Evolutionary conservation across 2,113 vertebrate genomes (phyloP), one percentile per base, ranked within the genome.

Genomic region (Cathartes aura): DNA sequence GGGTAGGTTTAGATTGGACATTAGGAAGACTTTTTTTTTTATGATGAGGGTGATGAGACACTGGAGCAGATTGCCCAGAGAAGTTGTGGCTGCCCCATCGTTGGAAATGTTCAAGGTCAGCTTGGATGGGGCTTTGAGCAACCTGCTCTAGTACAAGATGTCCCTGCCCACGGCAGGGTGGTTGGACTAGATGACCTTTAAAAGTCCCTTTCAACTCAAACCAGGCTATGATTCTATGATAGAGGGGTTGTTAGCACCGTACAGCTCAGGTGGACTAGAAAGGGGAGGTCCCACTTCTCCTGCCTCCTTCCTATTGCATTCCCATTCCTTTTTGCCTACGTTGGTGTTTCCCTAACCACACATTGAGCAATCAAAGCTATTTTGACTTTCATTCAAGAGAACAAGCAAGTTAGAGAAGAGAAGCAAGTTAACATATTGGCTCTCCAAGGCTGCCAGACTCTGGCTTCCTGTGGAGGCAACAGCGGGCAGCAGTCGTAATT

Each of bases 401-500:
- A 50, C 17, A 32, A 81, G 26, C 29, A 50, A 40, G 23, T n/a
- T 56, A 62, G 79, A 74, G 45, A 70, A 22, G 55, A 55, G 18
- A 62, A 76, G 29, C 36, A 45, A 29, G 29, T 71, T 24, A 45
- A 56, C 6, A 4, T 27, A 21, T 5, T 42, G 23, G 14, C 55
- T 83, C 11, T 71, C 45, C 9, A n/a, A 19, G 20, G 21, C 50
- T 48, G 50, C 38, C 3, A 3, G 34, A 6, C 30, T 45, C 30
- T 74, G 47, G 8, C 30, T 90, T 63, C 12, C 13, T 30, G 11
- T 68, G 50, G 32, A 64, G 55, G 19, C 72, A 74, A 17, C 30
- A 38, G 30, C 5, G 3, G 42, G 47, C 42, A 27, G n/a, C 4
- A 34, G 45, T 23, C 1, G 0, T 56, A 29, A 26, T 58, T 84